These are phyloP conservation scores for Electrona antarctica DNA, from an alignment of 2,113 vertebrate genomes.

Conservation along the genomic window DNA sequence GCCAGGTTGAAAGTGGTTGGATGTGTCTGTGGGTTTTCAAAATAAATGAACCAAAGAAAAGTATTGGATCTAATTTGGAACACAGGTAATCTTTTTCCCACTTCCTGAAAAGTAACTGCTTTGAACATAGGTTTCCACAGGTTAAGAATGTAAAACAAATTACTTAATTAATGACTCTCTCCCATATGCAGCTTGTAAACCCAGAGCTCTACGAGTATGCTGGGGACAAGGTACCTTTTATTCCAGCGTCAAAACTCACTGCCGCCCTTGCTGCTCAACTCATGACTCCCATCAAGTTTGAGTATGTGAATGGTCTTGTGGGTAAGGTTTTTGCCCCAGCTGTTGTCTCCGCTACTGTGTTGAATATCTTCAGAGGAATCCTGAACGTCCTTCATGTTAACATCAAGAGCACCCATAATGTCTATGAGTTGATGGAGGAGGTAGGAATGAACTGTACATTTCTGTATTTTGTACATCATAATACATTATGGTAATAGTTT, in stretches of 20 bases:
- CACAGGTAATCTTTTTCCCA: no score
- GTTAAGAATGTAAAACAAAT: constrained; percentile 11
- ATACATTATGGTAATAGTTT: no score
- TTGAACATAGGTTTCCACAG: constrained; percentile 19
- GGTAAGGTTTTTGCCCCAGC: constrained; percentile 77
- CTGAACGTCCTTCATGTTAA: constrained; percentile 80
- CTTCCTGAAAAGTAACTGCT: constrained; percentile 15
- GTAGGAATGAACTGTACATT: no score
- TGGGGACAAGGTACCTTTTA: constrained; percentile 69
- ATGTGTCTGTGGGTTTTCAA: no score
- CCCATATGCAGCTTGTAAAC: constrained; percentile 67
- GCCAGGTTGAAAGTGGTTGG: no score
- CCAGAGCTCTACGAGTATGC: constrained; percentile 76
- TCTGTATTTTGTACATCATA: no score
- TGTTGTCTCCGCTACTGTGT: constrained; percentile 62
- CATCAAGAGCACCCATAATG: constrained; percentile 80
- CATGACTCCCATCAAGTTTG: constrained; percentile 77
- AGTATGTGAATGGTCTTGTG: constrained; percentile 78
- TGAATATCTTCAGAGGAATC: constrained; percentile 82
- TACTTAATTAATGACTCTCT: background rate
- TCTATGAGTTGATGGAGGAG: constrained; percentile 84
- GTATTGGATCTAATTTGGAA: no score
- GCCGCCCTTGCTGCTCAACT: constrained; percentile 70
- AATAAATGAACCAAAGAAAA: no score
- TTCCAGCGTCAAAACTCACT: constrained; percentile 71